phyloP scores from a whole-genome alignment of 2,113 vertebrate species.

The Embiotoca jacksoni region DNA sequence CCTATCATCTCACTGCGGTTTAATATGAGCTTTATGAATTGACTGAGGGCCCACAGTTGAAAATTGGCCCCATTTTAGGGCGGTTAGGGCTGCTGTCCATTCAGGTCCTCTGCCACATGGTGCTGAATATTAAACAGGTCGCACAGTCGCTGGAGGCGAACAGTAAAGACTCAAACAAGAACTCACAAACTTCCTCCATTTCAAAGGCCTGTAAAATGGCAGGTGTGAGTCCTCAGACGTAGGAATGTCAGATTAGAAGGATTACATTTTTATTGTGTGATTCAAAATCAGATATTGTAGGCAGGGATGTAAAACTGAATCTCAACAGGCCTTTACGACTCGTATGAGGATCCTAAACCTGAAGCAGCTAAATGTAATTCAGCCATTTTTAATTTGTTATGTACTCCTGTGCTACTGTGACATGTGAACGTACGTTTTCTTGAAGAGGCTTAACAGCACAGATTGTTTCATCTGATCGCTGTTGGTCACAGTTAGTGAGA shows the following conservation, averaged over 20 bases:
- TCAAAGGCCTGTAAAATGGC: fast-evolving
- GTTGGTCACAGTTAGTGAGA: constrained; percentile 1
- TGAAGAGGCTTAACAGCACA: not conserved
- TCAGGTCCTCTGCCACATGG: constrained; percentile 44
- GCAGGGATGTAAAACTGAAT: too few relatives aligned
- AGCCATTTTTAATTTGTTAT: not conserved
- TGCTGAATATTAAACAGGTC: constrained; percentile 61
- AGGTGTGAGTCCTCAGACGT: not conserved
- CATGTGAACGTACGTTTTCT: not conserved
- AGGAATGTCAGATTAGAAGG: not conserved
- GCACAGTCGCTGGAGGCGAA: not conserved
- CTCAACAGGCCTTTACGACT: too few relatives aligned
- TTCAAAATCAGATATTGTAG: not conserved
- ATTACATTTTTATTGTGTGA: not conserved
- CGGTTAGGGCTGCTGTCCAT: constrained; percentile 14
- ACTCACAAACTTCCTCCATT: not conserved
- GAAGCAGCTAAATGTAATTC: constrained; percentile 15
- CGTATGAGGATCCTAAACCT: not conserved
- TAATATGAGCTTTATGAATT: not conserved
- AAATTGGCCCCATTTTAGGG: not conserved
- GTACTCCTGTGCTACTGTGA: not conserved
- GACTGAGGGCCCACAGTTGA: not conserved
- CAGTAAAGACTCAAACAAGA: not conserved
- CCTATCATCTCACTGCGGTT: not conserved
- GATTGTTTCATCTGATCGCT: not conserved